Conservation (phyloP, 2,888 invertebrate genomes). For the Synanthedon myopaeformis region DNA sequence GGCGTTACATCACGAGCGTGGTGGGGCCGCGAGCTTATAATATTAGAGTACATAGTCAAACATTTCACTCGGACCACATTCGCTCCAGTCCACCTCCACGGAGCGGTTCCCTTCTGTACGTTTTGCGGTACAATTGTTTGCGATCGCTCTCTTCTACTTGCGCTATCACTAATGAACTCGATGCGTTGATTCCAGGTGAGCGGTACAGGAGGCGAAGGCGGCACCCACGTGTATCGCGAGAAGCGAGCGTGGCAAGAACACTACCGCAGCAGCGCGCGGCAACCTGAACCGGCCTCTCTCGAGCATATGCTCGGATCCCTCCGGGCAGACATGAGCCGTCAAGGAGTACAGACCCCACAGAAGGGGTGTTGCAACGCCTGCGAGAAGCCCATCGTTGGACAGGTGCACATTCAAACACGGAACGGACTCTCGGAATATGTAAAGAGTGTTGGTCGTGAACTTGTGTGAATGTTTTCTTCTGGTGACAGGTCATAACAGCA, state of each 20-base stretch:
- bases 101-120: conserved; percentile 52
- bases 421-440: not conserved
- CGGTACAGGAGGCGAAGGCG: conserved; percentile 55
- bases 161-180: conserved; percentile 10
- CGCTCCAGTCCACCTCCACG: conserved; percentile 49
- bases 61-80: conserved; percentile 63
- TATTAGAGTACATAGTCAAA: conserved; percentile 68
- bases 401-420: conserved; percentile 62
- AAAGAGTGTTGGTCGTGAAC: conserved; percentile 5
- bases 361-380: conserved; percentile 99
- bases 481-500: conserved; percentile 85
- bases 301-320: conserved; percentile 93
- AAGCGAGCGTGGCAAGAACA: conserved; percentile 68
- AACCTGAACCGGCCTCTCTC: conserved; percentile 69
- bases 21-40: conserved; percentile 65
- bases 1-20: conserved; percentile 64
- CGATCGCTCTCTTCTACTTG: conserved; percentile 17
- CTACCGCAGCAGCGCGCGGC: conserved; percentile 64
- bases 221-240: conserved; percentile 74
- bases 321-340: conserved; percentile 97
- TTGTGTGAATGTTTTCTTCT: conserved; percentile 38
- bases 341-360: conserved; percentile 98
- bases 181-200: conserved; percentile 34
- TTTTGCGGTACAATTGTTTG: conserved; percentile 11
- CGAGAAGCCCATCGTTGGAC: conserved; percentile 98